phyloP scores from a whole-genome alignment of 1,140 invertebrate species.

The Samia ricini region DNA sequence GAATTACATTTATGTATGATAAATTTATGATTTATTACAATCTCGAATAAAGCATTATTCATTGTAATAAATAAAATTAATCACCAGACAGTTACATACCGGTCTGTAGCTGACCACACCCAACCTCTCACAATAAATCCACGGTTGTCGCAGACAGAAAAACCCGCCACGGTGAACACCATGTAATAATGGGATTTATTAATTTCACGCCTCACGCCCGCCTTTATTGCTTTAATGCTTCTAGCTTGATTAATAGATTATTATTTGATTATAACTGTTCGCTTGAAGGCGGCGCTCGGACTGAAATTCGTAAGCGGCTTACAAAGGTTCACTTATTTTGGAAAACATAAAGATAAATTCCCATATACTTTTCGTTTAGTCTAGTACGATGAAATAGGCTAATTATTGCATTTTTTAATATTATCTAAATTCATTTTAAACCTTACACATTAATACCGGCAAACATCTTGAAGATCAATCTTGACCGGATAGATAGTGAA shows the following conservation, averaged over 20 bases:
- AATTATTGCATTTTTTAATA: too few species aligned
- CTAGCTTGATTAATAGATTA: slow-evolving; percentile 25
- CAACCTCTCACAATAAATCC: slow-evolving; percentile 44
- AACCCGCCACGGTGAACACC: slow-evolving; percentile 41
- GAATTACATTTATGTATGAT: background rate
- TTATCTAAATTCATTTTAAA: too few species aligned
- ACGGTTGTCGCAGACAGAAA: slow-evolving; percentile 53
- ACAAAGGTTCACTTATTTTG: background rate
- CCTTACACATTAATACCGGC: too few species aligned
- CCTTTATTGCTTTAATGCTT: slow-evolving; percentile 23
- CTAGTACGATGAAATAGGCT: background rate
- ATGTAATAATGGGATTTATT: slow-evolving; percentile 61
- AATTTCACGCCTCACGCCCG: slow-evolving; percentile 41
- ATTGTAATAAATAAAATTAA: slow-evolving; percentile 25
- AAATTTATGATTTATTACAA: background rate
- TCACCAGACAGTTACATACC: slow-evolving; percentile 22
- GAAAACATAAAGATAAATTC: background rate
- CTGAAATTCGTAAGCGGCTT: background rate
- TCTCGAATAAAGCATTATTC: background rate
- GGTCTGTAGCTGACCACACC: slow-evolving; percentile 25
- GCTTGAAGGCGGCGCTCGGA: background rate
- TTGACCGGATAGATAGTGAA: too few species aligned
- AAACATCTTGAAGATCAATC: too few species aligned
- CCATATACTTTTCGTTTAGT: background rate
- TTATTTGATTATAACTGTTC: background rate